Evolutionary conservation across 2,797 vertebrate species (phyloP), one percentile per base, ranked within the genome.

Genomic region (Leptodactylus fallax): DNA sequence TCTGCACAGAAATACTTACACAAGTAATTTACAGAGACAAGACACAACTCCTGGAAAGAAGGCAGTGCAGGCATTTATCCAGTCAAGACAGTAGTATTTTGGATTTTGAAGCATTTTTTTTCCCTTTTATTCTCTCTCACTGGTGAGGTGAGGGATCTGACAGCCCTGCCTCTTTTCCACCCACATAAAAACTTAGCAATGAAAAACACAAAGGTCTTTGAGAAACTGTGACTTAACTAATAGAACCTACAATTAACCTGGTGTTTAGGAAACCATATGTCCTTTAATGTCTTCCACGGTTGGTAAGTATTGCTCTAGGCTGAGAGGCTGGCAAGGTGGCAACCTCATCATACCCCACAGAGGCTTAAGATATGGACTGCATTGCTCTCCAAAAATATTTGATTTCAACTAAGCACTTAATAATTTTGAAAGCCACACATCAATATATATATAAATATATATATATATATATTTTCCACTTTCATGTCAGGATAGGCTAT

Each of bases 141-240:
- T 85, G 83, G 87, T 85, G 84, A 89, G 84, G 84, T 89, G 88
- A 89, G 61, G 84, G 84, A 83, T 72, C 58, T 86, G 79, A 13
- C 79, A 89, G 88, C 60, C 79, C 88, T 67, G 84, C 88, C 88
- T 89, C 72, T 72, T 82, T 82, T 89, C 88, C 88, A 85, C 88
- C 88, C 88, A 89, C 88, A 89, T 83, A 72, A 82, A 89, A 81
- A 88, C 25, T 85, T 89, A 80, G 61, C 83, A 85, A 85, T 89
- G 87, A 89, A 85, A 85, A 53, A 89, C 78, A 85, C 78, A 89
- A 82, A 89, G 84, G 78, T 86, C 79, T 89, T 86, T 89, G 79
- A 89, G 71, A 79, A 89, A 81, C 83, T 88, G 83, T 81, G 85
- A 81, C 87, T 88, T 81, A 86, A 89, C 25, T 89, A 85, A 65